Conservation (phyloP, 1,140 invertebrate species). For the Centruroides vittatus region DNA sequence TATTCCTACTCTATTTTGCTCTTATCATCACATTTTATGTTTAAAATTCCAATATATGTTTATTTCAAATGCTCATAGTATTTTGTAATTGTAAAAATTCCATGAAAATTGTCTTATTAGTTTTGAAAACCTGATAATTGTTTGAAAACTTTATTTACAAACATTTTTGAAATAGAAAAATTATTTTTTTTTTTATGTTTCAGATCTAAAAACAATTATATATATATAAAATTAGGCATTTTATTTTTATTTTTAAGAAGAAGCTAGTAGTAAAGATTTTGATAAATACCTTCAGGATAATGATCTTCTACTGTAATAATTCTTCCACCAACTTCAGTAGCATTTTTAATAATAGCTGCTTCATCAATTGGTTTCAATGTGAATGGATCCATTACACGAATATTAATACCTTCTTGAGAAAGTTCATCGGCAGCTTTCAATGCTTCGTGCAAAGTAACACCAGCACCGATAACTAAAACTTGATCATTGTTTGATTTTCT, state of each 20-base stretch:
- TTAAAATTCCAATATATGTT: too few relatives aligned
- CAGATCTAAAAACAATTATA: background rate
- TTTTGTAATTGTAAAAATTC: too few relatives aligned
- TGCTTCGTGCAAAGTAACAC: conserved; percentile 84
- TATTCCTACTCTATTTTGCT: too few relatives aligned
- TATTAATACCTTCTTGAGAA: conserved; percentile 42
- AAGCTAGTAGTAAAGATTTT: background rate
- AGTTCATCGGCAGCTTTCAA: conserved; percentile 68
- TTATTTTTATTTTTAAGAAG: background rate
- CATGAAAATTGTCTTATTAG: too few relatives aligned
- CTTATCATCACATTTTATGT: too few relatives aligned
- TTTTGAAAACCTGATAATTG: too few relatives aligned
- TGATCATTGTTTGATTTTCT: conserved; percentile 52
- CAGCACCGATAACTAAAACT: conserved; percentile 76
- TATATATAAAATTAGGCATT: background rate
- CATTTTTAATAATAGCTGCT: conserved; percentile 57
- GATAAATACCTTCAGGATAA: conserved; percentile 61
- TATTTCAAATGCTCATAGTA: too few relatives aligned
- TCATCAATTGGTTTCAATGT: conserved; percentile 91
- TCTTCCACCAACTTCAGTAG: conserved; percentile 58
- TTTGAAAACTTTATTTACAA: too few relatives aligned
- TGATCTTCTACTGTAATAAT: conserved; percentile 95
- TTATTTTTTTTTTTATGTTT: too few relatives aligned
- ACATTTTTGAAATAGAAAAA: too few relatives aligned
- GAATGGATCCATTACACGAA: conserved; percentile 81